phyloP scores from a whole-genome alignment of 1,140 invertebrate species.

The Procambarus virginalis region DNA sequence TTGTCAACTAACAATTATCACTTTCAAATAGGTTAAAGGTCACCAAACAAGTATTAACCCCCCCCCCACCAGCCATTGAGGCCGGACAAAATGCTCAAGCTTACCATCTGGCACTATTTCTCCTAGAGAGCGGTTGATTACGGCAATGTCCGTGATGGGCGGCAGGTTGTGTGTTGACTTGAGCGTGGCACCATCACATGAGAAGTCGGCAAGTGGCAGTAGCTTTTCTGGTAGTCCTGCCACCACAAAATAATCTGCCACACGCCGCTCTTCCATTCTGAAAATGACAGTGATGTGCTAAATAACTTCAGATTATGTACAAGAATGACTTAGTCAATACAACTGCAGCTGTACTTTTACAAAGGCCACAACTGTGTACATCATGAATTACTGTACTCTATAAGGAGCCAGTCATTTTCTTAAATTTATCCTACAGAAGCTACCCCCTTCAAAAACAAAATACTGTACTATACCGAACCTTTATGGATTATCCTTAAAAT shows the following conservation, averaged over 20 bases:
- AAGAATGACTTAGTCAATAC: no score
- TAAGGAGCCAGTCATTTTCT: no score
- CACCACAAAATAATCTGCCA: slow-evolving; percentile 95
- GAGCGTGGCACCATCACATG: slow-evolving; percentile 83
- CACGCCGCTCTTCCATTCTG: slow-evolving; percentile 74
- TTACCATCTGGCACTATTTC: slow-evolving; percentile 77
- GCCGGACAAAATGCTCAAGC: neutral
- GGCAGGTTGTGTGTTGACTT: slow-evolving; percentile 83
- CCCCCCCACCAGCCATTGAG: neutral
- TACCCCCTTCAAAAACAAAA: no score
- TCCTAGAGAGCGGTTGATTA: slow-evolving; percentile 91
- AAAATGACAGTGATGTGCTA: neutral
- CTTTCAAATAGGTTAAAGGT: no score
- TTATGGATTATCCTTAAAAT: no score
- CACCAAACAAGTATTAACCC: neutral
- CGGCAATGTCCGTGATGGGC: slow-evolving; percentile 95
- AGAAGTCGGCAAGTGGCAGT: slow-evolving; percentile 86
- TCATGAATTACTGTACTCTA: no score
- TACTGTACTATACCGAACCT: no score
- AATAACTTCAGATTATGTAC: no score
- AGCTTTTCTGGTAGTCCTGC: slow-evolving; percentile 91
- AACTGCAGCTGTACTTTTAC: no score
- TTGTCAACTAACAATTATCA: no score
- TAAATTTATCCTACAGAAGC: no score
- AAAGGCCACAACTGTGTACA: no score